Evolutionary conservation across 2,113 vertebrate species (phyloP).

Genomic region (Anthoscopus minutus): DNA sequence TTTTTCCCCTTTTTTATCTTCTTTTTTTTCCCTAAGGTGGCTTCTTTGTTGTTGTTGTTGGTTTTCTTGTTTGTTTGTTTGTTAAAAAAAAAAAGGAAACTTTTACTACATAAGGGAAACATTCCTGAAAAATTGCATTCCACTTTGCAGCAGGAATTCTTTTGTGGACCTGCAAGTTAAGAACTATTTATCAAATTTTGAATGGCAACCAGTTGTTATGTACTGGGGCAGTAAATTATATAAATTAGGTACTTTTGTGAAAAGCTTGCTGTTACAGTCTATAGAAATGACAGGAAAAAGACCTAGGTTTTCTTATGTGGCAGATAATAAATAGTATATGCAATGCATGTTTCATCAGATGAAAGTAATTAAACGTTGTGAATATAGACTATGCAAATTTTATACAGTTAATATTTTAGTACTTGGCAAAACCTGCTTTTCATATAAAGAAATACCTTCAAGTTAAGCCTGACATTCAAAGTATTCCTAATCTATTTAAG

Average conservation of each 20-base stretch:
- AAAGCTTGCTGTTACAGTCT: background rate
- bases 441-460: background rate
- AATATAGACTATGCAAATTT: conserved; percentile 50
- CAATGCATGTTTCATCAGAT: background rate
- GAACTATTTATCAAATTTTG: background rate
- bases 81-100: background rate
- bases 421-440: background rate
- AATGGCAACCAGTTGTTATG: background rate
- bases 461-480: background rate
- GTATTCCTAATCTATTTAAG: conserved; percentile 20
- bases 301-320: background rate
- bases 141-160: background rate
- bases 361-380: background rate
- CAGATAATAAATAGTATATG: background rate
- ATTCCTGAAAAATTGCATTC: background rate
- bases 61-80: background rate
- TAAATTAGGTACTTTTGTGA: background rate
- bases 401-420: background rate
- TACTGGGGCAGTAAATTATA: background rate
- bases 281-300: background rate
- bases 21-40: accelerated
- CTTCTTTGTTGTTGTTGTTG: background rate
- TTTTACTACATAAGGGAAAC: background rate
- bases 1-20: background rate
- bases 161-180: background rate